Base-by-base conservation (phyloP, 2,797 vertebrate genomes). In the Stomatorhinus walkeri region DNA sequence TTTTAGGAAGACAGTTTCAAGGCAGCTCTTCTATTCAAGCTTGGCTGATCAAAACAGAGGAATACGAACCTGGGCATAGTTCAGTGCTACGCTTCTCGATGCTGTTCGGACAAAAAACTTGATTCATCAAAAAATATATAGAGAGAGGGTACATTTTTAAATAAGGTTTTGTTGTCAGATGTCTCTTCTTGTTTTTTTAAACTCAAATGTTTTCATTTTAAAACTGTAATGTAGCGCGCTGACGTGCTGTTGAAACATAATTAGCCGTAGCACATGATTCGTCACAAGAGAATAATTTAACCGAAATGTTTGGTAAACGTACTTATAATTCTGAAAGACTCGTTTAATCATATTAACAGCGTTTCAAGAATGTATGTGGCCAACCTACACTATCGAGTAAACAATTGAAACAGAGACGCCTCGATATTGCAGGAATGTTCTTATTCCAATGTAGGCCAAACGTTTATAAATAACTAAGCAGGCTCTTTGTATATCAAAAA, bases 1-100 rank as follows among this genome's bases (percentile, higher is more conserved):
- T 95, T 95, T 94, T 92, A 91, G 91, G 93, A 91, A 92, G 92
- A 91, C 92, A 85, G 95, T 95, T 96, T 97, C 93, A 92, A 96
- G 96, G 94, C 94, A 89, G 89, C 94, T 94, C 93, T 56, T 89
- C 90, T 90, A 89, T 43, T 90, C 91, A 91, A 92, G 88, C 89
- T 90, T 87, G 86, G 89, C 92, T 90, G 92, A 95, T 95, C 96
- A 94, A 94, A 94, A 94, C 93, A 94, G 92, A 93, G 91, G 93
- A 92, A 90, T 85, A 72, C 88, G 92, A 85, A 90, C 89, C 91
- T 93, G 90, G 87, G 92, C 91, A 91, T 92, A 91, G 92, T 92
- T 92, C 91, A 89, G 85, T 85, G 89, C 91, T 90, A 90, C 92
- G 91, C 84, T 85, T 28, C 56, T 48, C 79, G 48, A 43, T 59